Percentiles rank a stretch among this genome's conserved stretches.
These are phyloP conservation scores for Chaenocephalus aceratus DNA, from an alignment of 2,113 vertebrate species.

Conservation along the genomic window DNA sequence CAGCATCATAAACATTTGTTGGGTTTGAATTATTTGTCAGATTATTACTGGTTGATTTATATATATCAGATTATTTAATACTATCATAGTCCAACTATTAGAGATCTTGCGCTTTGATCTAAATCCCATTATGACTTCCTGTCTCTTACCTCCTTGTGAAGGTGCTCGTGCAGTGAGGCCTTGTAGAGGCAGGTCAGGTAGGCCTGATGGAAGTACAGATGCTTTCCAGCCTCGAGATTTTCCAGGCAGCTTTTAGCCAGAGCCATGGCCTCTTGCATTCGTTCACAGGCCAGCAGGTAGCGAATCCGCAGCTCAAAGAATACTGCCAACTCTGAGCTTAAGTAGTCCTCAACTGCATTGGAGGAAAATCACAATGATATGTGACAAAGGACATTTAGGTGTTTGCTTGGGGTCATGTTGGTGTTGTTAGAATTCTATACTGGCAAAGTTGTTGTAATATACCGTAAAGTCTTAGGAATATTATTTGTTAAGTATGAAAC, in stretches of 20 bases:
- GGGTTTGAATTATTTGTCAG: background rate
- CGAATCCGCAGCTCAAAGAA: slow-evolving; percentile 97
- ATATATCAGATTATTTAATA: background rate
- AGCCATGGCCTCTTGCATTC: slow-evolving; percentile 93
- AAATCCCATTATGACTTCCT: background rate
- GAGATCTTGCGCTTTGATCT: background rate
- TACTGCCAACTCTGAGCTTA: slow-evolving; percentile 93
- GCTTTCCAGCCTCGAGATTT: slow-evolving; percentile 89
- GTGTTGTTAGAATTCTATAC: background rate
- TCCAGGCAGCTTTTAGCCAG: slow-evolving; percentile 94
- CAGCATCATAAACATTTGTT: background rate
- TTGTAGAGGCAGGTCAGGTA: slow-evolving; percentile 96
- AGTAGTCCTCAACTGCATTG: slow-evolving; percentile 90
- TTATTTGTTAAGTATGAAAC: background rate
- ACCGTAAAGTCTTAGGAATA: too few relatives aligned
- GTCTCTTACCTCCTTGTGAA: slow-evolving; percentile 89
- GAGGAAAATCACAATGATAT: background rate
- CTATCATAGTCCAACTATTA: background rate
- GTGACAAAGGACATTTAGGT: background rate
- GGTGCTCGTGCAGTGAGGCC: slow-evolving; percentile 90
- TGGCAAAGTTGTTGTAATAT: too few relatives aligned
- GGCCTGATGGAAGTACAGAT: slow-evolving; percentile 97
- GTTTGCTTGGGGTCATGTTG: background rate
- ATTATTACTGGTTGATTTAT: background rate
- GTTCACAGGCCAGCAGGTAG: slow-evolving; percentile 97